phyloP scores from a whole-genome alignment of 1,140 invertebrate genomes.

The Acarapis woodi region DNA sequence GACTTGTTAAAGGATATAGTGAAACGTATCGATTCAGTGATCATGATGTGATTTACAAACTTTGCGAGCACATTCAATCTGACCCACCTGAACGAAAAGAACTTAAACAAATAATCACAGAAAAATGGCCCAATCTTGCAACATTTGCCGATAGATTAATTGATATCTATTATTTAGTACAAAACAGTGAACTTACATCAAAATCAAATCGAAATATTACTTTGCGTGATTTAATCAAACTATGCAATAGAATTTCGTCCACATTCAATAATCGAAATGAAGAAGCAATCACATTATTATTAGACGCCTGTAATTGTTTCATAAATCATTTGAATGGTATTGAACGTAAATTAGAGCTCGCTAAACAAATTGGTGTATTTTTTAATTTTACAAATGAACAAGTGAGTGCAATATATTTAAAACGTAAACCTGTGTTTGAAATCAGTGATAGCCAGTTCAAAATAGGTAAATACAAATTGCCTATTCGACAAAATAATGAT shows the following conservation, averaged over 20 bases:
- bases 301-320: constrained; percentile 75
- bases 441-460: constrained; percentile 20
- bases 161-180: constrained; percentile 32
- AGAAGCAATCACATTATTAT: constrained; percentile 41
- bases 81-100: constrained; percentile 43
- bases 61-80: constrained; percentile 48
- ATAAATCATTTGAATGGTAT: constrained; percentile 36
- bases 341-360: constrained; percentile 26
- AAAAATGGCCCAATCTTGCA: constrained; percentile 32
- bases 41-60: constrained; percentile 25
- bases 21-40: constrained; percentile 1
- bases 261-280: constrained; percentile 41
- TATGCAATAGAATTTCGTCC: constrained; percentile 43
- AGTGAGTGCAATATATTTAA: constrained; percentile 42
- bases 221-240: constrained; percentile 51
- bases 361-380: constrained; percentile 40
- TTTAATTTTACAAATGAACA: constrained; percentile 44
- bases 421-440: constrained; percentile 42
- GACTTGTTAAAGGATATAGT: background rate
- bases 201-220: constrained; percentile 6
- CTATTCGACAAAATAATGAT: background rate
- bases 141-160: constrained; percentile 44
- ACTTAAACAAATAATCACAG: constrained; percentile 26
- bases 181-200: background rate
- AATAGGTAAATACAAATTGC: constrained; percentile 20